Evolutionary conservation across 2,113 vertebrate genomes (phyloP).

Genomic region (Ameiurus melas): DNA sequence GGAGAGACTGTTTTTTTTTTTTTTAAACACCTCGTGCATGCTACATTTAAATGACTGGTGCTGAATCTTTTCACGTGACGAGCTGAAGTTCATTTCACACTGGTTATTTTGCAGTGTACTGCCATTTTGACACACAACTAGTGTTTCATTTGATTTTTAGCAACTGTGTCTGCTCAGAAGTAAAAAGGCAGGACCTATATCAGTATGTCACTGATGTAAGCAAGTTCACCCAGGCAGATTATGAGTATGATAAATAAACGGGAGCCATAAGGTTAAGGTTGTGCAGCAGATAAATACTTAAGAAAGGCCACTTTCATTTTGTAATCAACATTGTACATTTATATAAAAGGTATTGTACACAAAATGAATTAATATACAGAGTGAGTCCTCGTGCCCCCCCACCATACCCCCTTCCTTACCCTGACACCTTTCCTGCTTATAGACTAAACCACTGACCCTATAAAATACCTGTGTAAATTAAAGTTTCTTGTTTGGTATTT

Average conservation of each 20-base stretch:
- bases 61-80: not conserved
- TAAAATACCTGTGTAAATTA: slow-evolving; percentile 77
- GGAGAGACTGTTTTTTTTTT: not conserved
- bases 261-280: slow-evolving; percentile 54
- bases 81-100: not conserved
- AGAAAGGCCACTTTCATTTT: slow-evolving; percentile 56
- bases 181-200: slow-evolving; percentile 70
- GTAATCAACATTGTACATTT: slow-evolving; percentile 52
- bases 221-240: slow-evolving; percentile 61
- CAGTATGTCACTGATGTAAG: slow-evolving; percentile 60
- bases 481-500: slow-evolving; percentile 63
- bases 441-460: slow-evolving; percentile 75
- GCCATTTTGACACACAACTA: slow-evolving; percentile 20
- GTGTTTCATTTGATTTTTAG: slow-evolving; percentile 27
- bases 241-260: slow-evolving; percentile 63
- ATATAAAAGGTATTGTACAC: slow-evolving; percentile 54
- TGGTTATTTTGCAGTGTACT: slow-evolving; percentile 22
- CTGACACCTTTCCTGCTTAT: slow-evolving; percentile 52
- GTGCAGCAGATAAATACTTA: slow-evolving; percentile 55
- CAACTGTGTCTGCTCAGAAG: slow-evolving; percentile 31
- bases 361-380: slow-evolving; percentile 66
- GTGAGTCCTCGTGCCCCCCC: slow-evolving; percentile 55
- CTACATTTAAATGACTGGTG: not conserved
- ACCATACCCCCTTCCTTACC: not conserved
- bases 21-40: not conserved